Evolutionary conservation across 2,888 invertebrate genomes (phyloP).

Genomic region (Drosophila parthenogenetica): DNA sequence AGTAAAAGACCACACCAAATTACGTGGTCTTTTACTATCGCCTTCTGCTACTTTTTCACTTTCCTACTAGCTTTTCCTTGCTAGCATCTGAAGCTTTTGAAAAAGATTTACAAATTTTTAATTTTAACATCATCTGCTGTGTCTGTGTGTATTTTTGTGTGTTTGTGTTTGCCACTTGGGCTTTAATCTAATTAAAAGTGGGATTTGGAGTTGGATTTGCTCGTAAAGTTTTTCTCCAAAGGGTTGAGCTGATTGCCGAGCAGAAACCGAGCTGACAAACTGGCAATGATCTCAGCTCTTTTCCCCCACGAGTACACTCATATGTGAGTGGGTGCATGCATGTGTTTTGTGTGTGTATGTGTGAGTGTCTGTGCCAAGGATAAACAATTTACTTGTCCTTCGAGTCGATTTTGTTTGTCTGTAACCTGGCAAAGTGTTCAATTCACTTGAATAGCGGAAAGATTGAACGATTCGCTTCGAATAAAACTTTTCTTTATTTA

Average conservation of each 20-base stretch:
- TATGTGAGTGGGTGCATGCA: constrained; percentile 19
- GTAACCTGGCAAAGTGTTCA: constrained; percentile 4
- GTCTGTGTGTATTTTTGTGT: not conserved
- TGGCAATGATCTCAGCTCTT: constrained; percentile 40
- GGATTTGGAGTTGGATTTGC: constrained; percentile 62
- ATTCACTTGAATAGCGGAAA: constrained; percentile 19
- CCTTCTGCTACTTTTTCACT: no score
- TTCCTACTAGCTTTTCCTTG: not conserved
- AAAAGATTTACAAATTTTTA: constrained; percentile 37
- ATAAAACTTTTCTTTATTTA: constrained; percentile 1
- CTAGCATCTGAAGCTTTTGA: constrained; percentile 2
- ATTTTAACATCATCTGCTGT: not conserved
- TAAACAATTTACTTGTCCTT: constrained; percentile 31
- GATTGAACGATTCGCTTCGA: constrained; percentile 15
- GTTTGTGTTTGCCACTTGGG: constrained; percentile 68
- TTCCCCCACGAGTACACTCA: constrained; percentile 10
- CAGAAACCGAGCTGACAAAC: constrained; percentile 18
- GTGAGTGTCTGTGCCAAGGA: constrained; percentile 27
- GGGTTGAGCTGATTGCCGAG: constrained; percentile 60
- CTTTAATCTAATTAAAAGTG: constrained; percentile 73
- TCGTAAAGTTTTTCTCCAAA: constrained; percentile 42
- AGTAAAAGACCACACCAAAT: no score
- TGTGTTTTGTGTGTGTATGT: not conserved
- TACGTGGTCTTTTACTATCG: no score
- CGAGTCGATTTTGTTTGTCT: constrained; percentile 12